A percentile compares a stretch with the other conserved stretches of the same genome.
These are phyloP conservation scores for Ctenosaura bakeri DNA, from an alignment of 2,797 vertebrate species.

Conservation along the genomic window DNA sequence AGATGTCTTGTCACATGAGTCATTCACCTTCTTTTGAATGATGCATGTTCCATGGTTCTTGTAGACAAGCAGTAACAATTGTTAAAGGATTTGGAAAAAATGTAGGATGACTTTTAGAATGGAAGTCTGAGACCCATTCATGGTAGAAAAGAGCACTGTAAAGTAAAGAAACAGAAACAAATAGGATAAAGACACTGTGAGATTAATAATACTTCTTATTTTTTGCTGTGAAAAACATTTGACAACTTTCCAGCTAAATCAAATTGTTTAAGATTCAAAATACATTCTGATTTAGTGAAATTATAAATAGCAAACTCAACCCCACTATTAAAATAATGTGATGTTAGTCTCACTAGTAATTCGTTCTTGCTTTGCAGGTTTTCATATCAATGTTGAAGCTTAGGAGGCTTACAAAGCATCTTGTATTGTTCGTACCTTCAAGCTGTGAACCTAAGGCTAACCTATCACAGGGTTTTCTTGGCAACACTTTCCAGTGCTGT, in stretches of 20 bases:
- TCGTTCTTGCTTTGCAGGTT: neutral
- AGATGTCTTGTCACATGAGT: neutral
- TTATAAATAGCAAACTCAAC: neutral
- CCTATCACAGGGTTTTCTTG: no score
- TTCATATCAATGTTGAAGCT: neutral
- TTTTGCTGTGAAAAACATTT: neutral
- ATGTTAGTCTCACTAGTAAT: neutral
- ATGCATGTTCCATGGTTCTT: neutral
- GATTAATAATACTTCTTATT: neutral
- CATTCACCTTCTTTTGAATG: neutral
- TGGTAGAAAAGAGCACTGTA: neutral
- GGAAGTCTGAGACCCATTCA: neutral
- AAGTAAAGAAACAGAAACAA: conserved; percentile 13
- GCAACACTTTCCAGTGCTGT: no score
- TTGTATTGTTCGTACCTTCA: no score
- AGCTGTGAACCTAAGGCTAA: no score
- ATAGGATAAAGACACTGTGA: conserved; percentile 30
- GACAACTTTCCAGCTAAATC: neutral
- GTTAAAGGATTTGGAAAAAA: neutral
- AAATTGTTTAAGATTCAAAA: neutral
- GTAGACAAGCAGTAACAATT: no score
- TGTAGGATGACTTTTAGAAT: no score
- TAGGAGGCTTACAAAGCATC: no score
- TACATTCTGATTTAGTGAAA: neutral
- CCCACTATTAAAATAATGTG: neutral